phyloP scores from a whole-genome alignment of 2,113 vertebrate genomes.

The Phyllopteryx taeniolatus region DNA sequence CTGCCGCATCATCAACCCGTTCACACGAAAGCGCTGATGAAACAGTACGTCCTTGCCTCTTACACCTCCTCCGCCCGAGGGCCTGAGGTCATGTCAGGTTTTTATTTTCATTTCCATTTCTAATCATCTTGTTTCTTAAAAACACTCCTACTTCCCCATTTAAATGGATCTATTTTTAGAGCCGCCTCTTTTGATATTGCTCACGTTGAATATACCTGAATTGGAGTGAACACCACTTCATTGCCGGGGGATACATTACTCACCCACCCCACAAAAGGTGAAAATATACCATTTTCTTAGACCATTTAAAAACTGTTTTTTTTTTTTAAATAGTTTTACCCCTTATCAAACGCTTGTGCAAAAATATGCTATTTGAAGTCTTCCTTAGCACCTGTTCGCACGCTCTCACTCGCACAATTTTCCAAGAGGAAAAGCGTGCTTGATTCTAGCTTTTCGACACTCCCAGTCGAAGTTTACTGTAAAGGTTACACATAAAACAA shows the following conservation, averaged over 20 bases:
- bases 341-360: too few relatives aligned
- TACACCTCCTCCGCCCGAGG: not conserved
- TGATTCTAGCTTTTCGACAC: too few relatives aligned
- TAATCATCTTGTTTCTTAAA: not conserved
- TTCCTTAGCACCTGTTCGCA: too few relatives aligned
- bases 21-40: slow-evolving; percentile 74
- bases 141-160: not conserved
- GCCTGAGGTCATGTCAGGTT: not conserved
- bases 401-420: too few relatives aligned
- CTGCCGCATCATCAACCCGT: slow-evolving; percentile 69
- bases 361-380: too few relatives aligned
- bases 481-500: too few relatives aligned
- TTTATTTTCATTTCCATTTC: slow-evolving; percentile 30
- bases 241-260: not conserved
- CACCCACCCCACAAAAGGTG: not conserved
- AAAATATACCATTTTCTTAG: not conserved
- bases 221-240: not conserved
- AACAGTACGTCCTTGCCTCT: slow-evolving; percentile 63
- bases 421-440: too few relatives aligned
- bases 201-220: not conserved
- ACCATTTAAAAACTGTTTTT: too few relatives aligned
- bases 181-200: slow-evolving; percentile 4
- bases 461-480: too few relatives aligned
- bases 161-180: slow-evolving; percentile 6
- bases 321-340: too few relatives aligned